These are phyloP conservation scores for Thryonomys swinderianus DNA, from an alignment of 2,113 vertebrate genomes.

Conservation along the genomic window DNA sequence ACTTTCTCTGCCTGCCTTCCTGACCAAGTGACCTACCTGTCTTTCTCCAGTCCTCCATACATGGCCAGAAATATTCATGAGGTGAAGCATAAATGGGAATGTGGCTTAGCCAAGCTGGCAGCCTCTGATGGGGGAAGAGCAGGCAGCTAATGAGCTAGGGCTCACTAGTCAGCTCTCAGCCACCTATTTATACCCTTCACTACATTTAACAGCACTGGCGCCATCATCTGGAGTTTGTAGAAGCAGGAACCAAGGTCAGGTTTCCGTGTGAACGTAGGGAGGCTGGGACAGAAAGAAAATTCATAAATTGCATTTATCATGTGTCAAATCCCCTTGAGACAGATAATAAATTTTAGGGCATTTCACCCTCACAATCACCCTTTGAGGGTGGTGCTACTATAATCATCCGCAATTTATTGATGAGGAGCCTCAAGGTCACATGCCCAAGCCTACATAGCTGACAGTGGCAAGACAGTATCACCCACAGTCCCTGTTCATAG, in stretches of 20 bases:
- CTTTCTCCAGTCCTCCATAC: background rate
- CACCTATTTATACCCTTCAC: fast-evolving
- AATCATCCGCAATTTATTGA: background rate
- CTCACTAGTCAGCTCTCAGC: background rate
- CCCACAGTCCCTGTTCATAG: background rate
- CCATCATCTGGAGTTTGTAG: background rate
- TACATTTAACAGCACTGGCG: fast-evolving
- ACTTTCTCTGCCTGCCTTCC: background rate
- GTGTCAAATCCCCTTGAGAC: background rate
- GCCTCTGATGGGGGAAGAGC: background rate
- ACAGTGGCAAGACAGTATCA: background rate
- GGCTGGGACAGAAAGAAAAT: background rate
- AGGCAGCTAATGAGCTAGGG: background rate
- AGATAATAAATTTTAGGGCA: background rate
- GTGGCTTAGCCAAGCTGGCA: background rate
- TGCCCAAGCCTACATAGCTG: background rate
- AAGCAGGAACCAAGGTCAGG: background rate
- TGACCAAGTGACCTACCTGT: background rate
- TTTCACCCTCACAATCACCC: background rate
- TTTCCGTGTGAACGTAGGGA: background rate
- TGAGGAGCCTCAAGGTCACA: background rate
- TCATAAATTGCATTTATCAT: fast-evolving
- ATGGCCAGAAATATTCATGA: background rate
- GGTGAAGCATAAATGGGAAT: background rate
- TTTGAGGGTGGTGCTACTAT: background rate